Evolutionary conservation across 2,113 vertebrate genomes (phyloP).

Genomic region (Leuciscus idus): DNA sequence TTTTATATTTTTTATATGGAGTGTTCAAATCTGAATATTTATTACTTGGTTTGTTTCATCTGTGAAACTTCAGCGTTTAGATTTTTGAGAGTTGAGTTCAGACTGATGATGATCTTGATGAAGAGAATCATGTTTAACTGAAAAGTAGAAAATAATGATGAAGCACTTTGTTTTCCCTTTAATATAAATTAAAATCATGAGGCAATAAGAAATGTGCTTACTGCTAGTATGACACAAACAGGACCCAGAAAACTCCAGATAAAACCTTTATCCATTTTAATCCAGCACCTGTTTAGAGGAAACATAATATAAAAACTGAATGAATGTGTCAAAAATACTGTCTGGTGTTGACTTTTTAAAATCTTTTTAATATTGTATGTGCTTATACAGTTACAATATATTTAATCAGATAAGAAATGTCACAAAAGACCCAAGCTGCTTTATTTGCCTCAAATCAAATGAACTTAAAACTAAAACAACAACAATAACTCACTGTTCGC

Average conservation of each 20-base stretch:
- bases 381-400: too few species aligned
- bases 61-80: conserved; percentile 67
- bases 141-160: neutral
- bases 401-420: too few species aligned
- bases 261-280: too few species aligned
- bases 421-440: neutral
- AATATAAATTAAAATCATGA: neutral
- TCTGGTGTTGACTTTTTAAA: neutral
- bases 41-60: conserved; percentile 65
- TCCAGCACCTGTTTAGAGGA: neutral
- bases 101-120: conserved; percentile 64
- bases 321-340: neutral
- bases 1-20: too few species aligned
- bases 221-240: too few species aligned
- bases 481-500: neutral
- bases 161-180: neutral
- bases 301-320: neutral
- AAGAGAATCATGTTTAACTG: conserved; percentile 70
- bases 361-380: too few species aligned
- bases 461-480: neutral
- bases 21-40: neutral
- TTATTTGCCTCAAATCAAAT: neutral
- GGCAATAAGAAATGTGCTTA: too few species aligned
- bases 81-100: conserved; percentile 65
- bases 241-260: too few species aligned